Conservation (phyloP, 2,113 vertebrate genomes). For the Rafetus swinhoei region DNA sequence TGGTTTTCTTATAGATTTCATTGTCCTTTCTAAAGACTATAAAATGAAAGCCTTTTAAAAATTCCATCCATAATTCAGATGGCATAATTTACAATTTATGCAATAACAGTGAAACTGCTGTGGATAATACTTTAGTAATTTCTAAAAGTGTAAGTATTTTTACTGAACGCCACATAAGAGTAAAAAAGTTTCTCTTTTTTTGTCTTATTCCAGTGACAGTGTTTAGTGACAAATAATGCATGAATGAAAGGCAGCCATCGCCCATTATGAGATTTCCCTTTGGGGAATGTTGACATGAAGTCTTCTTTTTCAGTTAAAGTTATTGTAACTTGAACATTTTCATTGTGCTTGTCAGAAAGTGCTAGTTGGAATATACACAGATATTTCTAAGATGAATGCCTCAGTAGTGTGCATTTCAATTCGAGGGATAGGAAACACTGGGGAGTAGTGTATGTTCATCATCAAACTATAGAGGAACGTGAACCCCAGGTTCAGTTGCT, state of each 20-base stretch:
- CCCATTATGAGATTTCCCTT: conserved; percentile 58
- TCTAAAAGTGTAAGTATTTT: conserved; percentile 72
- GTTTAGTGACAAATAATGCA: conserved; percentile 67
- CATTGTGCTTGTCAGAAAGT: conserved; percentile 49
- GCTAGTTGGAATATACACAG: no score
- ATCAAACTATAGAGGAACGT: neutral
- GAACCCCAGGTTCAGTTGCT: neutral
- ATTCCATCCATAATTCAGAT: conserved; percentile 74
- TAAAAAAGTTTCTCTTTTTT: conserved; percentile 44
- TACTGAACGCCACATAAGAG: conserved; percentile 64
- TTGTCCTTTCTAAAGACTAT: conserved; percentile 76
- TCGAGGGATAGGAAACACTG: neutral
- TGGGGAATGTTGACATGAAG: conserved; percentile 52
- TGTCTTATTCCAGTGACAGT: conserved; percentile 61
- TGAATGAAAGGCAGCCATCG: conserved; percentile 63
- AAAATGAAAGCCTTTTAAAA: conserved; percentile 69
- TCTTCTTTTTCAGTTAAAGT: conserved; percentile 56
- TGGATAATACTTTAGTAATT: conserved; percentile 71
- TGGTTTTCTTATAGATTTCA: conserved; percentile 76
- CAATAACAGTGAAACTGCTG: conserved; percentile 71
- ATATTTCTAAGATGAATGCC: neutral
- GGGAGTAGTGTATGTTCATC: neutral
- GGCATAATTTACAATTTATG: conserved; percentile 75
- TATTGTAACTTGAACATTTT: conserved; percentile 24
- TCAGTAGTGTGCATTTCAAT: neutral